Percentiles rank a stretch among this genome's conserved stretches.
Conservation (phyloP, 37 sponge, comb jelly and placozoan genomes). For the Axinella damicornis region DNA sequence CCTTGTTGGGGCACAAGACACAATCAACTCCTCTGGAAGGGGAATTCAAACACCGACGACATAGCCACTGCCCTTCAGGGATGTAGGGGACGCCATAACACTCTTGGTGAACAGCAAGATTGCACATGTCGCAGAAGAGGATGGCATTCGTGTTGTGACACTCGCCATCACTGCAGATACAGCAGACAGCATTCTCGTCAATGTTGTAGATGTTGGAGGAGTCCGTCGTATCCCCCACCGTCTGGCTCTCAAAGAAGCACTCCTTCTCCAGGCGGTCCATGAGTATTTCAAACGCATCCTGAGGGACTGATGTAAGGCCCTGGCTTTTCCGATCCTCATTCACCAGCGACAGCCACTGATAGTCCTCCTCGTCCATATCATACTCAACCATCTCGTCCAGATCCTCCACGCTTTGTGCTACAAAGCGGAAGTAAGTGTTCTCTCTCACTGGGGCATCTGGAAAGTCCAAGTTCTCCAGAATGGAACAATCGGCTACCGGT, state of each 20-base stretch:
- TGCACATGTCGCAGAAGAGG: conserved; percentile 99
- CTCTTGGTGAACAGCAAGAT: conserved; percentile 98
- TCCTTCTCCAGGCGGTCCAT: conserved; percentile 98
- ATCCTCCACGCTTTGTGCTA: conserved; percentile 84
- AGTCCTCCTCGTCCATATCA: conserved; percentile 99
- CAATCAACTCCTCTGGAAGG: conserved; percentile 96
- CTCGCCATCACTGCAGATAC: conserved; percentile 98
- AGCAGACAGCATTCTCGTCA: conserved; percentile 99
- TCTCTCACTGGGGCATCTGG: conserved; percentile 65
- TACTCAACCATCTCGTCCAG: conserved; percentile 94
- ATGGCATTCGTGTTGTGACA: conserved; percentile 99
- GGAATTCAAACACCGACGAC: conserved; percentile 94
- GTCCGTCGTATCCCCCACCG: conserved; percentile 36
- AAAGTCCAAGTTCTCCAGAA: conserved; percentile 55
- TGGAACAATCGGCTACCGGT: conserved; percentile 33
- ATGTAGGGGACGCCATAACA: conserved; percentile 99
- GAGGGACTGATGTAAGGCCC: conserved; percentile 78
- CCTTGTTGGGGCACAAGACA: conserved; percentile 96
- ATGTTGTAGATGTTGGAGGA: conserved; percentile 80
- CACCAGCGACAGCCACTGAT: conserved; percentile 91
- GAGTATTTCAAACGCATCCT: conserved; percentile 92
- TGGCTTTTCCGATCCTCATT: conserved; percentile 90
- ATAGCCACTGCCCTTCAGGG: conserved; percentile 99
- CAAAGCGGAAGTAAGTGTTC: conserved; percentile 70
- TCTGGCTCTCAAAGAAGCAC: conserved; percentile 92